phyloP scores from a whole-genome alignment of 2,888 invertebrate species.

The Proisotoma minuta region DNA sequence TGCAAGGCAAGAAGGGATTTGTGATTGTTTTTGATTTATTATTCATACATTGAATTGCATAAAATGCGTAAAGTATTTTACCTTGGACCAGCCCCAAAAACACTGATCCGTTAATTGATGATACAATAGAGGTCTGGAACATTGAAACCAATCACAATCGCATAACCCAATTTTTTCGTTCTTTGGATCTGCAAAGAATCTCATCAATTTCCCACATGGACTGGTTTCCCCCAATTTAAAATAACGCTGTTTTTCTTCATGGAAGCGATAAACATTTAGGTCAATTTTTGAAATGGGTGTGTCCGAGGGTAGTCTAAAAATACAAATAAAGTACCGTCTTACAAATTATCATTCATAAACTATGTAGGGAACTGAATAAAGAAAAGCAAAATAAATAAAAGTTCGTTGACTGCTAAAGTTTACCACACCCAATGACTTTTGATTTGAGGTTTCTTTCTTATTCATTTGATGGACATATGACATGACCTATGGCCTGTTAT shows the following conservation, averaged over 20 bases:
- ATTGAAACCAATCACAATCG: conserved; percentile 45
- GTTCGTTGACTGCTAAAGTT: no score
- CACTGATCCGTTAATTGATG: conserved; percentile 33
- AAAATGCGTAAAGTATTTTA: conserved; percentile 15
- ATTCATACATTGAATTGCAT: background rate
- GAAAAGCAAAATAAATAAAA: no score
- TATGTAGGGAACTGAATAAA: no score
- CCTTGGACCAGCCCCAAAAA: conserved; percentile 44
- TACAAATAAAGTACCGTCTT: no score
- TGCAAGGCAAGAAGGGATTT: background rate
- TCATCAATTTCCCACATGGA: conserved; percentile 40
- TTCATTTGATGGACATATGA: no score
- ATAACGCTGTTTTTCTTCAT: conserved; percentile 26
- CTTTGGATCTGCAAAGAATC: conserved; percentile 44
- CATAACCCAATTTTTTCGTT: conserved; percentile 24
- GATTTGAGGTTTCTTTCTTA: no score
- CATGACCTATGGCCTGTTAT: no score
- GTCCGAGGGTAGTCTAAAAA: background rate
- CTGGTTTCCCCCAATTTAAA: conserved; percentile 29
- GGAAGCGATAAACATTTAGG: conserved; percentile 29
- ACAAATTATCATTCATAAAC: no score
- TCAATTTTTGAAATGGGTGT: conserved; percentile 15
- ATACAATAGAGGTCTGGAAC: conserved; percentile 40
- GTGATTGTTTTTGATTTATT: background rate
- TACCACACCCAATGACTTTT: no score